Conservation (phyloP, 2,888 invertebrate genomes). For the Hydraecia micacea region DNA sequence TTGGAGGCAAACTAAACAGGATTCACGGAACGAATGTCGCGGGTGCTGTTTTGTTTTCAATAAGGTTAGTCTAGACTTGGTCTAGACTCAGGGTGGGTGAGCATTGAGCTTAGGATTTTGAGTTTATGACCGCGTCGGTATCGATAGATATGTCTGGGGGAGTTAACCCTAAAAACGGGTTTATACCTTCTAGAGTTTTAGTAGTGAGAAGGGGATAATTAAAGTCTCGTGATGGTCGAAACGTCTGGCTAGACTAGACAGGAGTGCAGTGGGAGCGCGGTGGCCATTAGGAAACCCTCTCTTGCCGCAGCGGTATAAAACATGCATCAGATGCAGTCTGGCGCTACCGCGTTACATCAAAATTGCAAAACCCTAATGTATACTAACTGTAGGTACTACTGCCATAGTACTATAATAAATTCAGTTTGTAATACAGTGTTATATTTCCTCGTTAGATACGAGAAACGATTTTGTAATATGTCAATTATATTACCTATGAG, state of each 20-base stretch:
- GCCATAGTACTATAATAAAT: slow-evolving; percentile 25
- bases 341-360: slow-evolving; percentile 51
- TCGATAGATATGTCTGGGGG: slow-evolving; percentile 68
- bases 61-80: slow-evolving; percentile 84
- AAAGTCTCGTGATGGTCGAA: slow-evolving; percentile 11
- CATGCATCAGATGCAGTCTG: slow-evolving; percentile 65
- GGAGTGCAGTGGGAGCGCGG: slow-evolving; percentile 13
- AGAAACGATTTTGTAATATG: slow-evolving; percentile 26
- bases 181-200: slow-evolving; percentile 13
- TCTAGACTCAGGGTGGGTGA: slow-evolving; percentile 80
- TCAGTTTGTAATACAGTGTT: slow-evolving; percentile 18
- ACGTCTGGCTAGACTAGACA: slow-evolving; percentile 33
- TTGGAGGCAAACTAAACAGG: slow-evolving; percentile 46
- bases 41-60: slow-evolving; percentile 70
- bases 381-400: slow-evolving; percentile 4
- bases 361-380: slow-evolving; percentile 50
- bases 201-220: slow-evolving; percentile 26
- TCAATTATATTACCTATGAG: not conserved
- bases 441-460: slow-evolving; percentile 37
- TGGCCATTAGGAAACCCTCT: slow-evolving; percentile 34
- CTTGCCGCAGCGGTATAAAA: slow-evolving; percentile 63
- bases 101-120: slow-evolving; percentile 58
- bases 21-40: slow-evolving; percentile 39
- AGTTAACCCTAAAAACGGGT: slow-evolving; percentile 35
- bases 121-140: slow-evolving; percentile 63